Conservation (phyloP, 1,140 invertebrate genomes). For the Reticulitermes speratus region DNA sequence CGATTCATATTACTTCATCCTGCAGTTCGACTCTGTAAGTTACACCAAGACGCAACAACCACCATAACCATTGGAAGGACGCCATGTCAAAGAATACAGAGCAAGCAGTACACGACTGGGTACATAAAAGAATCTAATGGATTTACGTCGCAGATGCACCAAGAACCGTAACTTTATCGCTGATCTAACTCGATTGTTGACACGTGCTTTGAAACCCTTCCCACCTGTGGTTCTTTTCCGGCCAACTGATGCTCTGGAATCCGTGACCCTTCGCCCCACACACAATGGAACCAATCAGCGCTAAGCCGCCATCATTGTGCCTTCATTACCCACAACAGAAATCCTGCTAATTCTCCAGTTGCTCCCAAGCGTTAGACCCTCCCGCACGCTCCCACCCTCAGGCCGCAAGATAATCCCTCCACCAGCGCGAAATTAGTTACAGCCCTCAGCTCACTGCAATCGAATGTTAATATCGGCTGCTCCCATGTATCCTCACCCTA, state of each 20-base stretch:
- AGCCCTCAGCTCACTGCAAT: neutral
- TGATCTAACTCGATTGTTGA: too few relatives aligned
- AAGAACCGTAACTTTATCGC: too few relatives aligned
- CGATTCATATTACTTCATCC: too few relatives aligned
- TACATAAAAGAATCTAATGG: too few relatives aligned
- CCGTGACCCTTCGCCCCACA: neutral
- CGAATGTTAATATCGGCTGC: too few relatives aligned
- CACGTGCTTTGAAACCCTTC: neutral
- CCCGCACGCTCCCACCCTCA: neutral
- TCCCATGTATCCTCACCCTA: too few relatives aligned
- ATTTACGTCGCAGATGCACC: too few relatives aligned
- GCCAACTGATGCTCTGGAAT: slow-evolving; percentile 1
- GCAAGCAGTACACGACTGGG: too few relatives aligned
- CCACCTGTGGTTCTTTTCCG: neutral
- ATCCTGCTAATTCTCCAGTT: neutral
- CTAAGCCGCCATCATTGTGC: neutral
- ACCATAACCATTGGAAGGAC: too few relatives aligned
- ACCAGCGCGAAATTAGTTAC: neutral
- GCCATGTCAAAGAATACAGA: too few relatives aligned
- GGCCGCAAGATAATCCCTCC: neutral
- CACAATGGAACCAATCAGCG: slow-evolving; percentile 1
- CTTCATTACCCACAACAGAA: slow-evolving; percentile 1
- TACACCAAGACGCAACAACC: too few relatives aligned
- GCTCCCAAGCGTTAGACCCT: neutral
- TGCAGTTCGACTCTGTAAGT: too few relatives aligned